Evolutionary conservation across 2,113 vertebrate genomes (phyloP).

Genomic region (Psammodynastes pulverulentus): DNA sequence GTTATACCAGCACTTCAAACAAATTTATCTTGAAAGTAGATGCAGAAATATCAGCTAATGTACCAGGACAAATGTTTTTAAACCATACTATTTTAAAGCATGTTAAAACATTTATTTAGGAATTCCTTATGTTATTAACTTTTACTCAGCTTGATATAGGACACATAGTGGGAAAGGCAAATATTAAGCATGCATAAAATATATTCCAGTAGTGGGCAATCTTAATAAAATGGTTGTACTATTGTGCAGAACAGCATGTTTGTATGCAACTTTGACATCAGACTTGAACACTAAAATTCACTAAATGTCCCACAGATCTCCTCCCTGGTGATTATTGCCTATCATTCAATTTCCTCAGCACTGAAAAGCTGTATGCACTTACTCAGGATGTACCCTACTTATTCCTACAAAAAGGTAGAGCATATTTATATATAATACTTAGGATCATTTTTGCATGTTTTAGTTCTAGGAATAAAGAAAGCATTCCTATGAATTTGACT

Average conservation of each 20-base stretch:
- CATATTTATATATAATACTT: background rate
- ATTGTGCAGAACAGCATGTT: background rate
- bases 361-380: background rate
- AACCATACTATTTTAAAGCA: background rate
- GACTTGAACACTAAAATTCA: background rate
- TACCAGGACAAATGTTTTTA: background rate
- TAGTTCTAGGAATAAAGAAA: background rate
- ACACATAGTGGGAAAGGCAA: background rate
- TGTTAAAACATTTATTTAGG: background rate
- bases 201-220: fast-evolving
- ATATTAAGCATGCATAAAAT: background rate
- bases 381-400: background rate
- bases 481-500: background rate
- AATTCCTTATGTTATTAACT: background rate
- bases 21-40: background rate
- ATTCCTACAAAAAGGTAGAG: background rate
- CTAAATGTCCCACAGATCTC: background rate
- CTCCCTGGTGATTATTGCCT: background rate
- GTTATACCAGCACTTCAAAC: background rate
- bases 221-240: background rate
- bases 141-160: background rate
- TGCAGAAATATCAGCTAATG: background rate
- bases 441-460: background rate
- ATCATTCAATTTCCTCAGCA: background rate
- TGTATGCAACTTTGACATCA: fast-evolving